phyloP scores from a whole-genome alignment of 2,113 vertebrate species.

The Pachypanchax playfairii region DNA sequence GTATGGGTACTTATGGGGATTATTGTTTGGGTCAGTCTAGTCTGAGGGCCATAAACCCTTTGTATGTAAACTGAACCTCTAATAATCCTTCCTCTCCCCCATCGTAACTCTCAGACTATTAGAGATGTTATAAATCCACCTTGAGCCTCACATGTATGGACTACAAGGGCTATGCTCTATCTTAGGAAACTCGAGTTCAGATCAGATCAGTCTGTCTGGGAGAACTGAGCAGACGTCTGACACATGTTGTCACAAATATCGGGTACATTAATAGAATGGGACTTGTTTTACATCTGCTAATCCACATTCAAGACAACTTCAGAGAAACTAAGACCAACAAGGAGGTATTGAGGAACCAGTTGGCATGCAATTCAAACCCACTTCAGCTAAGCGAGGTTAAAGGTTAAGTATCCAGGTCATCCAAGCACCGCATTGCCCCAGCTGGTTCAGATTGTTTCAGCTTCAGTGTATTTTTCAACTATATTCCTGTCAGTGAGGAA shows the following conservation, averaged over 20 bases:
- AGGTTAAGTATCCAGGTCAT: conserved; percentile 56
- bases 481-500: conserved; percentile 59
- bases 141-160: conserved; percentile 12
- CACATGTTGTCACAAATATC: conserved; percentile 34
- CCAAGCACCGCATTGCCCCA: conserved; percentile 41
- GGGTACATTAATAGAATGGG: conserved; percentile 47
- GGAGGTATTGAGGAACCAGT: conserved; percentile 16
- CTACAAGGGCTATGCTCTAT: conserved; percentile 31
- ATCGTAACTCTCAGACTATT: conserved; percentile 42
- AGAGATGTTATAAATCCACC: conserved; percentile 63
- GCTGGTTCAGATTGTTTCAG: conserved; percentile 56
- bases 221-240: conserved; percentile 41
- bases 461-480: conserved; percentile 51
- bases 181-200: conserved; percentile 52
- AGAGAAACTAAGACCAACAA: conserved; percentile 4
- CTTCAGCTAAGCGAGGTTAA: conserved; percentile 36
- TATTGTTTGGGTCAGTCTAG: conserved; percentile 38
- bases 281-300: conserved; percentile 19
- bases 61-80: conserved; percentile 63
- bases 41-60: conserved; percentile 52
- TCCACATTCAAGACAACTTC: conserved; percentile 18
- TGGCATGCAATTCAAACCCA: conserved; percentile 29
- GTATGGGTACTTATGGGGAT: conserved; percentile 32
- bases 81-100: conserved; percentile 56
- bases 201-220: conserved; percentile 32